Conservation (phyloP, 2,113 vertebrate genomes). For the Gadus macrocephalus region DNA sequence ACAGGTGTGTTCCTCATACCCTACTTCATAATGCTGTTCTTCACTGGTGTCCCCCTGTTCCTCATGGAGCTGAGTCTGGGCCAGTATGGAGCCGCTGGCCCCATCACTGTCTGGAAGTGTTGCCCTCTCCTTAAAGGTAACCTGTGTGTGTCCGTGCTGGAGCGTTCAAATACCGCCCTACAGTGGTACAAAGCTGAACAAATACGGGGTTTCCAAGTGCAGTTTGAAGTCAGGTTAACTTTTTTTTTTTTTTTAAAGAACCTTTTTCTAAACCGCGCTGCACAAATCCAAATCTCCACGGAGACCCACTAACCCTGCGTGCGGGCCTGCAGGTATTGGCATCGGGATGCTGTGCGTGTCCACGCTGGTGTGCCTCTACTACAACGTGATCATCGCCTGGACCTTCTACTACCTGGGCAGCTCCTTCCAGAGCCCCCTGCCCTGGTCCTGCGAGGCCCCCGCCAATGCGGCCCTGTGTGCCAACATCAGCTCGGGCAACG, state of each 20-base stretch:
- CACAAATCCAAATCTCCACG: too few relatives aligned
- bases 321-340: conserved; percentile 68
- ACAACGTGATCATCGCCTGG: conserved; percentile 81
- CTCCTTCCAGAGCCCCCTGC: conserved; percentile 78
- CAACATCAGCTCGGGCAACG: conserved; percentile 38
- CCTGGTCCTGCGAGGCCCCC: conserved; percentile 75
- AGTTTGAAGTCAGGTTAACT: too few relatives aligned
- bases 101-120: conserved; percentile 81
- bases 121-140: conserved; percentile 83
- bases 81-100: conserved; percentile 75
- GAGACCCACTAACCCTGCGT: conserved; percentile 1
- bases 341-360: conserved; percentile 82
- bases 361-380: conserved; percentile 77
- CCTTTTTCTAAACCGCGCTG: too few relatives aligned
- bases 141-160: neutral
- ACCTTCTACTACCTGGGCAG: conserved; percentile 79
- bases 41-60: conserved; percentile 78
- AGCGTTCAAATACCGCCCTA: neutral
- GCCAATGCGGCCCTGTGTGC: conserved; percentile 63
- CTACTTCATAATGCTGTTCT: conserved; percentile 80
- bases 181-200: too few relatives aligned
- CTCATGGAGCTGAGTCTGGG: conserved; percentile 85
- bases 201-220: too few relatives aligned
- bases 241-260: too few relatives aligned
- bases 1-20: conserved; percentile 82